phyloP scores from a whole-genome alignment of 2,888 invertebrate genomes.

The Platypus cylindrus region DNA sequence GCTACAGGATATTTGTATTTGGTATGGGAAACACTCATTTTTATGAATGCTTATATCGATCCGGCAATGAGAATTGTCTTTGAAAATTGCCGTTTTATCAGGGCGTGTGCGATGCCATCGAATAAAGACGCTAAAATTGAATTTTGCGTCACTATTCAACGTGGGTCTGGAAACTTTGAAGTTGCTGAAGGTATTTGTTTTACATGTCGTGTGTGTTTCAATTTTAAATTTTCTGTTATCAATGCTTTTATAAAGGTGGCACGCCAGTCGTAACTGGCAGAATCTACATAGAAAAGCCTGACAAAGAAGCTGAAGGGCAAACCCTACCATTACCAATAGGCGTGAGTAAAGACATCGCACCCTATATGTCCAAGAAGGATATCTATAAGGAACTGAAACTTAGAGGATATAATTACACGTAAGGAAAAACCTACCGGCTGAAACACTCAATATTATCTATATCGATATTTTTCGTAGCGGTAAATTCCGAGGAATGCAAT shows the following conservation, averaged over 20 bases:
- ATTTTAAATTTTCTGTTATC: not conserved
- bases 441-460: not conserved
- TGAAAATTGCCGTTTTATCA: conserved; percentile 45
- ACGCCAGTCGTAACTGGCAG: conserved; percentile 14
- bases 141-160: conserved; percentile 22
- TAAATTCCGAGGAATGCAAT: conserved; percentile 19
- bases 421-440: conserved; percentile 10
- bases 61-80: conserved; percentile 42
- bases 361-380: conserved; percentile 38
- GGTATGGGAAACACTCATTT: conserved; percentile 37
- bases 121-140: conserved; percentile 27
- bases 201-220: not conserved
- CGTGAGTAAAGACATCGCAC: conserved; percentile 1
- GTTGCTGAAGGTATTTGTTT: conserved; percentile 17
- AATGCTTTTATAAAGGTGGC: conserved; percentile 5
- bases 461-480: conserved; percentile 16
- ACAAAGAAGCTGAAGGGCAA: conserved; percentile 3
- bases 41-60: conserved; percentile 30
- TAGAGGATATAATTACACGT: conserved; percentile 47
- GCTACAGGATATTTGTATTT: conserved; percentile 41
- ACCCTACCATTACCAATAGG: conserved; percentile 7
- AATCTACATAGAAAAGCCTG: conserved; percentile 3
- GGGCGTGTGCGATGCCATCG: conserved; percentile 30
- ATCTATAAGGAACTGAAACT: conserved; percentile 56
- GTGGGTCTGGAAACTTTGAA: conserved; percentile 24